Base-by-base conservation (phyloP, 2,888 invertebrate genomes). In the Exocentrus adspersus region DNA sequence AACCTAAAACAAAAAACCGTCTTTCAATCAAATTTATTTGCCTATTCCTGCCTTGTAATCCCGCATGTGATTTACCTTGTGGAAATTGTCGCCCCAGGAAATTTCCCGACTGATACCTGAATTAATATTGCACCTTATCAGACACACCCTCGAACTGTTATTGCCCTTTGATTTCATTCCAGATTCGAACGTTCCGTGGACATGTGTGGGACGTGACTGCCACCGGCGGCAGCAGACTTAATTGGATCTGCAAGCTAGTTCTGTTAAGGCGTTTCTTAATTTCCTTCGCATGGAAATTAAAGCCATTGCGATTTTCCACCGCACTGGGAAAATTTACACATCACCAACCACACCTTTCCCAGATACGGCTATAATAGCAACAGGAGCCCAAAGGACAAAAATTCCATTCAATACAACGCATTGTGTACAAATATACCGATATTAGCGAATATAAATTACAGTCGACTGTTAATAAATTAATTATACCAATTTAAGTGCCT, bases 231-330 rank as follows among this genome's bases (percentile, higher is more conserved):
- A 61, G 46, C 48, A 46, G 37, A 48, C 28, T 41, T 61, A 61
- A 53, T 53, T 53, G 61, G 53, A 53, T 53, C 61, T 53, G 48
- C 43, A 51, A 52, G 46, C 52, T 46, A 46, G 46, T 61, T 61
- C 61, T 60, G 61, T 64, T 62, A 61, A 68, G 67, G 68, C 70
- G 67, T 70, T 70, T 62, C 68, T 67, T 67, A 70, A 70, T 70
- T 70, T 70, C 67, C 70, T 67, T 64, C 59, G 52, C 57, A 68
- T 70, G 70, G 70, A 70, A 70, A 70, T 70, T 68, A 68, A 24
- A 63, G 64, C 67, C 62, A 70, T 68, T 70, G 65, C 65, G 64
- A 65, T 65, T 65, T 70, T 68, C 67, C 70, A 64, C 60, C 58
- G 54, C 17, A 63, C 52, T 60, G 60, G 48, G 12, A 37, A 53